These are phyloP conservation scores for Amorpha juglandis DNA, from an alignment of 2,888 invertebrate species.

Conservation along the genomic window DNA sequence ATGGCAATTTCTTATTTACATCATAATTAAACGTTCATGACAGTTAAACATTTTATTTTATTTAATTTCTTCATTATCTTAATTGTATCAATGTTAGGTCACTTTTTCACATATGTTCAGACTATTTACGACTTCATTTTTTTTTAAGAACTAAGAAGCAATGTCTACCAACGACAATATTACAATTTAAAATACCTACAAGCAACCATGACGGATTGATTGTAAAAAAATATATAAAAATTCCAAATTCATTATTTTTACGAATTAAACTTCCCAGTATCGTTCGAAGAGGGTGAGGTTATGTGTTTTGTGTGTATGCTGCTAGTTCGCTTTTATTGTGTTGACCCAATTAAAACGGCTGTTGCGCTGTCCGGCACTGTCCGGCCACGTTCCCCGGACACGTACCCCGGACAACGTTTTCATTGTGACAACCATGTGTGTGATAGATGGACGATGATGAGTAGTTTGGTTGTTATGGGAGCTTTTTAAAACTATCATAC, in stretches of 20 bases:
- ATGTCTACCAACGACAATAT: too few relatives aligned
- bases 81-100: too few relatives aligned
- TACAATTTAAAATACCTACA: too few relatives aligned
- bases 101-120: too few relatives aligned
- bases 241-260: background rate
- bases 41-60: too few relatives aligned
- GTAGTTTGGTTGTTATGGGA: slow-evolving; percentile 10
- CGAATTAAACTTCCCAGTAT: background rate
- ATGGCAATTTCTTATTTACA: too few relatives aligned
- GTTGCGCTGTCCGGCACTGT: background rate
- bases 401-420: background rate
- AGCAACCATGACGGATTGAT: background rate
- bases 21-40: too few relatives aligned
- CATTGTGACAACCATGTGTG: slow-evolving; percentile 21
- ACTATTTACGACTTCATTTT: too few relatives aligned
- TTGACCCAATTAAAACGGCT: slow-evolving; percentile 35
- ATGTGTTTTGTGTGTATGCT: slow-evolving; percentile 36
- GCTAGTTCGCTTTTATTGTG: slow-evolving; percentile 32
- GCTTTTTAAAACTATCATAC: slow-evolving; percentile 6
- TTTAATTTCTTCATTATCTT: too few relatives aligned
- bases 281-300: slow-evolving; percentile 14
- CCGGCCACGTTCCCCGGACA: background rate
- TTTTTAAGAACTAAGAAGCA: too few relatives aligned
- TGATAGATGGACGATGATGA: slow-evolving; percentile 21
- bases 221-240: background rate